Conservation (phyloP, 1,140 invertebrate species). For the Pseudomyrmex dendroicus region DNA sequence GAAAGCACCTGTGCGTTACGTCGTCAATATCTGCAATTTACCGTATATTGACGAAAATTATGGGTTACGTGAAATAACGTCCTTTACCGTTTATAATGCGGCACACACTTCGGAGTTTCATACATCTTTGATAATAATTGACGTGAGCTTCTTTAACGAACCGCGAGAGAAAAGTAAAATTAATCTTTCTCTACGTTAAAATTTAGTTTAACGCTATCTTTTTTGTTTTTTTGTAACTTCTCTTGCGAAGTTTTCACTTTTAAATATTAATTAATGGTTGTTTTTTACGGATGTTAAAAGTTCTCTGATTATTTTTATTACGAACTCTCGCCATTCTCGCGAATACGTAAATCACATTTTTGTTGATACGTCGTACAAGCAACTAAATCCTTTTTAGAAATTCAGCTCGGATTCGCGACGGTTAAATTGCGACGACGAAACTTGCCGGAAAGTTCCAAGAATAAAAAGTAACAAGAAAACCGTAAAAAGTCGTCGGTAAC, state of each 20-base stretch:
- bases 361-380: neutral
- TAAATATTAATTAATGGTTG: neutral
- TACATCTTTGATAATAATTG: conserved; percentile 4
- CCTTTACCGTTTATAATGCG: neutral
- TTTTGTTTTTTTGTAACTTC: neutral
- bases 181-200: neutral
- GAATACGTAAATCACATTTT: neutral
- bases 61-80: neutral
- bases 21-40: conserved; percentile 34
- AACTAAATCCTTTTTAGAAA: conserved; percentile 10
- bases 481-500: conserved; percentile 34
- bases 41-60: conserved; percentile 16
- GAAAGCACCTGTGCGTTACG: neutral
- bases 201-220: neutral
- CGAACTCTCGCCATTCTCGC: no score
- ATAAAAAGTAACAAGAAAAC: conserved; percentile 19
- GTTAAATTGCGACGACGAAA: neutral
- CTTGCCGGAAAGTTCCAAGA: conserved; percentile 1
- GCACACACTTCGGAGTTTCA: neutral
- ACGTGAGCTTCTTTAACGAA: neutral
- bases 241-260: neutral
- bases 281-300: neutral
- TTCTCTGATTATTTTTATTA: neutral
- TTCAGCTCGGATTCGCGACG: neutral
- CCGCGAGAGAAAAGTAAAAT: neutral